phyloP scores from a whole-genome alignment of 2,797 vertebrate species.

The Geotrypetes seraphini region DNA sequence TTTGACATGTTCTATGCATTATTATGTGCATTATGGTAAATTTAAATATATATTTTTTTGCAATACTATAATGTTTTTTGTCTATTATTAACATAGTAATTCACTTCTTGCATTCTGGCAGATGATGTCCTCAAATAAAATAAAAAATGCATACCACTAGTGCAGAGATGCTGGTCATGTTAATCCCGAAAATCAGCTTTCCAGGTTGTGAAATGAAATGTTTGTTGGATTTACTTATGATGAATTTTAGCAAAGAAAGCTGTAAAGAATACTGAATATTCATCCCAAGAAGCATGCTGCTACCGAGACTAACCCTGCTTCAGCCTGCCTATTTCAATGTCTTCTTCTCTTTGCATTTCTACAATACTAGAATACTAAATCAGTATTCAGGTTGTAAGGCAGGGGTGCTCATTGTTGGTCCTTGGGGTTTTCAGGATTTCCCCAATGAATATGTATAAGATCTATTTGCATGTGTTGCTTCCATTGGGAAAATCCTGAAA shows the following conservation, averaged over 20 bases:
- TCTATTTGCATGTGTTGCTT: no score
- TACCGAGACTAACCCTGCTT: not conserved
- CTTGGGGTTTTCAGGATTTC: no score
- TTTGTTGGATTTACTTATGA: not conserved
- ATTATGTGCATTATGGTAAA: no score
- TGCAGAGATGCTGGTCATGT: not conserved
- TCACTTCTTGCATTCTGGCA: no score
- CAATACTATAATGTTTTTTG: no score
- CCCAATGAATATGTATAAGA: no score
- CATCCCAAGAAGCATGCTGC: not conserved
- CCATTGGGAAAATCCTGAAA: no score
- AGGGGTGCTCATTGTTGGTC: no score
- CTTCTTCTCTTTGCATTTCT: slow-evolving; percentile 1
- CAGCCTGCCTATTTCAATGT: not conserved
- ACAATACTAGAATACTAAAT: no score
- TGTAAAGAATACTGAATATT: not conserved
- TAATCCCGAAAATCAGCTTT: not conserved
- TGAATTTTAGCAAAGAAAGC: not conserved
- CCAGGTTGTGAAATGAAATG: slow-evolving; percentile 5
- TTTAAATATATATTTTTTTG: no score
- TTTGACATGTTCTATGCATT: not conserved
- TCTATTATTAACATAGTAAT: no score
- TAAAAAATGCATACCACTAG: not conserved
- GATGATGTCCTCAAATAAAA: no score
- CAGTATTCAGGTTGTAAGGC: slow-evolving; percentile 9